Percentiles rank a stretch among this genome's conserved stretches.
These are phyloP conservation scores for Lophius americanus DNA, from an alignment of 2,797 vertebrate genomes.

Conservation along the genomic window DNA sequence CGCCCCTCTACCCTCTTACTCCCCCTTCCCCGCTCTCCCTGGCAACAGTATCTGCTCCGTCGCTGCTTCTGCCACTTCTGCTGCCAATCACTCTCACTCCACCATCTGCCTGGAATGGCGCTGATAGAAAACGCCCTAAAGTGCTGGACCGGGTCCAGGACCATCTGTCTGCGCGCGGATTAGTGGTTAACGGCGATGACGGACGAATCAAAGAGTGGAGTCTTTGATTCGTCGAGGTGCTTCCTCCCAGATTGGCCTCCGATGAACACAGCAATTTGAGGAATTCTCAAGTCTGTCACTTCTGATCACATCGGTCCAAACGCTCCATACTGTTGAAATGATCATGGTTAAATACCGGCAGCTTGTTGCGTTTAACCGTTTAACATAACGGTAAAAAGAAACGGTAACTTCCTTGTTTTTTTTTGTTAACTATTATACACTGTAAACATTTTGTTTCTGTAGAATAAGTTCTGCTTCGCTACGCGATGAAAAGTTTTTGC, in stretches of 20 bases:
- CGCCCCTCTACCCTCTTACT: slow-evolving; percentile 33
- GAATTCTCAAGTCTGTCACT: slow-evolving; percentile 49
- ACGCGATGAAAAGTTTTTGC: no score
- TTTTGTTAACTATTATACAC: no score
- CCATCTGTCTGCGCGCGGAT: slow-evolving; percentile 31
- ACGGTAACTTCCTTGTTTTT: no score
- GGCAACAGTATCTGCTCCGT: slow-evolving; percentile 62
- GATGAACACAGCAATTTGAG: slow-evolving; percentile 40
- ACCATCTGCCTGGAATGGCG: slow-evolving; percentile 69
- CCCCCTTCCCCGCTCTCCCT: slow-evolving; percentile 31
- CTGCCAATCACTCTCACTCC: slow-evolving; percentile 69
- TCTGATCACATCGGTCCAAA: slow-evolving; percentile 23
- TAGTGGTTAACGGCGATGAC: slow-evolving; percentile 42
- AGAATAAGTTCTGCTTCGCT: no score
- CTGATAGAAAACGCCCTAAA: slow-evolving; percentile 72
- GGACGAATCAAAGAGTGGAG: slow-evolving; percentile 3
- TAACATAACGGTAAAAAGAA: no score
- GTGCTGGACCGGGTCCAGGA: slow-evolving; percentile 59
- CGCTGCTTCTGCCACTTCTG: slow-evolving; percentile 47
- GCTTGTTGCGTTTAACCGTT: no score
- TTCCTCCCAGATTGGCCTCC: slow-evolving; percentile 7
- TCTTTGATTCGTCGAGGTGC: slow-evolving; percentile 8
- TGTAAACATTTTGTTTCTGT: no score
- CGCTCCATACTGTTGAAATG: no score
- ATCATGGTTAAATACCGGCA: no score